A percentile compares a stretch with the other conserved stretches of the same genome.
Evolutionary conservation across 2,888 invertebrate species (phyloP).

Genomic region (Pecten maximus): DNA sequence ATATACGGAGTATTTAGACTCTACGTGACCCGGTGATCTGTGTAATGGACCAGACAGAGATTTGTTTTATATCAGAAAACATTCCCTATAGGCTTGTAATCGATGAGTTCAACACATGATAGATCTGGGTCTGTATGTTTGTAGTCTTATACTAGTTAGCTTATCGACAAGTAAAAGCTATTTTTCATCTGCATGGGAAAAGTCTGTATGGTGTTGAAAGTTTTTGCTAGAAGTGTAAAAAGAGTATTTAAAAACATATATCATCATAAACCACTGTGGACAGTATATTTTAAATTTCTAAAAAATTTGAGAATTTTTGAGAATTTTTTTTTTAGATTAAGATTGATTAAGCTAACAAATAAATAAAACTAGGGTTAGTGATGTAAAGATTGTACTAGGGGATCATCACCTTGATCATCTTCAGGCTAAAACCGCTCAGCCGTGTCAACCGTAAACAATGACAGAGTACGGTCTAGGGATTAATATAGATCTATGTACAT

Average conservation of each 20-base stretch:
- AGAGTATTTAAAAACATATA: too few species aligned
- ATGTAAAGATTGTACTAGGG: neutral
- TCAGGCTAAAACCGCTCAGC: neutral
- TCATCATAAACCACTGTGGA: too few species aligned
- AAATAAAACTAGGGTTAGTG: neutral
- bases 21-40: neutral
- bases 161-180: neutral
- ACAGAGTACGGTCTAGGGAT: neutral
- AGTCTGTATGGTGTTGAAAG: too few species aligned
- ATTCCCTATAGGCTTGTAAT: slow-evolving; percentile 9
- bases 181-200: neutral
- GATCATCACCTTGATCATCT: neutral
- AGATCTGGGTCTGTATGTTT: neutral
- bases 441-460: neutral
- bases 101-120: neutral
- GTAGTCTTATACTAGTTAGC: neutral
- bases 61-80: neutral
- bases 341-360: neutral
- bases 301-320: neutral
- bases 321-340: neutral
- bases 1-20: neutral
- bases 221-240: neutral
- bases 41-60: neutral
- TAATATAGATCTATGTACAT: too few species aligned
- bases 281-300: neutral